Evolutionary conservation across 1,140 invertebrate genomes (phyloP).

Genomic region (Drosophila lacertosa): DNA sequence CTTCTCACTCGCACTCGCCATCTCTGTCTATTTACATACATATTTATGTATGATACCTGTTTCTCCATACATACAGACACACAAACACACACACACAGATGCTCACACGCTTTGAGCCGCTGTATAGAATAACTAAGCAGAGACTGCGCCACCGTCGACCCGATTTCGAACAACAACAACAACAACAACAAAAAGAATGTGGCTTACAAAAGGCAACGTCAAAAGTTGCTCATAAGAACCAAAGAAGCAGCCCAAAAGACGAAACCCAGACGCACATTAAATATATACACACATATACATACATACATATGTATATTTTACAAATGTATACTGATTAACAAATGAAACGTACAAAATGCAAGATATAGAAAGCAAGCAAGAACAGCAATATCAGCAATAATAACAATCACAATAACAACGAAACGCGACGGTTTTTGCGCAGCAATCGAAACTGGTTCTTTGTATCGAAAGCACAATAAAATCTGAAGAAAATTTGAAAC

Average conservation of each 20-base stretch:
- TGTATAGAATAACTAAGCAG: slow-evolving; percentile 72
- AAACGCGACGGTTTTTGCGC: slow-evolving; percentile 26
- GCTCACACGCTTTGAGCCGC: slow-evolving; percentile 6
- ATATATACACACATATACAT: neutral
- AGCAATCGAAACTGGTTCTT: slow-evolving; percentile 42
- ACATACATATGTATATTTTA: neutral
- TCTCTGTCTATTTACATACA: slow-evolving; percentile 16
- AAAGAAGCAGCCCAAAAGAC: neutral
- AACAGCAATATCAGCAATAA: slow-evolving; percentile 7
- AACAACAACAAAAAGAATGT: slow-evolving; percentile 15
- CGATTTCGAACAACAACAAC: slow-evolving; percentile 55
- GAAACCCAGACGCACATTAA: slow-evolving; percentile 10
- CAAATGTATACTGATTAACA: neutral
- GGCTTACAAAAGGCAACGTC: slow-evolving; percentile 19
- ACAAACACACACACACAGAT: slow-evolving; percentile 16
- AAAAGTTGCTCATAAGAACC: slow-evolving; percentile 30
- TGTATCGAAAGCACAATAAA: slow-evolving; percentile 22
- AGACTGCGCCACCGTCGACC: slow-evolving; percentile 54
- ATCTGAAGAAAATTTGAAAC: slow-evolving; percentile 30
- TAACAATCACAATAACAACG: slow-evolving; percentile 9
- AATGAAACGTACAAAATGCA: slow-evolving; percentile 11
- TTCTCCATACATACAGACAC: slow-evolving; percentile 48
- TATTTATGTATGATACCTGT: slow-evolving; percentile 35
- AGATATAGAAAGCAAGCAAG: slow-evolving; percentile 18
- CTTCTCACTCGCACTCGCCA: neutral